Base-by-base conservation (phyloP, 2,797 vertebrate genomes). In the Melanotaenia trifasciata region DNA sequence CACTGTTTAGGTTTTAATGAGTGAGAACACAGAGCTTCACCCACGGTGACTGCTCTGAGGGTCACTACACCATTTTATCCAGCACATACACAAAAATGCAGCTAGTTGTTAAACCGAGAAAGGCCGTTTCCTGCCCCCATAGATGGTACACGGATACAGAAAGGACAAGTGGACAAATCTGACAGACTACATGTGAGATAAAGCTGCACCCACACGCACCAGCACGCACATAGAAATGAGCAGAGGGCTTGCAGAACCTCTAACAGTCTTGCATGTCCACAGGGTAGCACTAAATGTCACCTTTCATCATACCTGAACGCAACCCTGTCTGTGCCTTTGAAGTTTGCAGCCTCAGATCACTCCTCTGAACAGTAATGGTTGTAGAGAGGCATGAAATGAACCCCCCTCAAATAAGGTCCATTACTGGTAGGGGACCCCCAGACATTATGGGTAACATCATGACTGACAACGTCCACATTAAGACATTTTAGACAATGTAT, bases 311-410 rank as follows among this genome's bases (percentile, higher is more conserved):
- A 88, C 83, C 83, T 90, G 72, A 84, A 79, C 71, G 4, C 72
- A 78, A 63, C 60, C 45, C 76, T 72, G 83, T 78, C 75, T 72
- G 80, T 2, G 79, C 74, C 84, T 93, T 90, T 93, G 91, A 93
- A 88, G 91, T 88, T 70, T 70, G 76, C 70, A 65, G 78, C 89
- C 85, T 92, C 78, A 87, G 89, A 92, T 92, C 88, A 88, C 51
- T 65, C 64, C 69, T 83, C 77, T 63, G 80, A 87, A 84, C 84
- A 78, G 79, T 88, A 92, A 91, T 86, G 74, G 69, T 76, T 80
- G 79, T 26, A 72, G 87, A 92, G 75, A 86, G 78, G 83, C 79
- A 26, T 91, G 88, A 92, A 92, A 91, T 89, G 68, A 89, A 79
- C 83, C 80, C 57, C 70, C 75, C 78, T 84, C 74, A 87, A 88